Evolutionary conservation across 2,797 vertebrate species (phyloP), one percentile per base, ranked within the genome.

Genomic region (Dicrostonyx torquatus): DNA sequence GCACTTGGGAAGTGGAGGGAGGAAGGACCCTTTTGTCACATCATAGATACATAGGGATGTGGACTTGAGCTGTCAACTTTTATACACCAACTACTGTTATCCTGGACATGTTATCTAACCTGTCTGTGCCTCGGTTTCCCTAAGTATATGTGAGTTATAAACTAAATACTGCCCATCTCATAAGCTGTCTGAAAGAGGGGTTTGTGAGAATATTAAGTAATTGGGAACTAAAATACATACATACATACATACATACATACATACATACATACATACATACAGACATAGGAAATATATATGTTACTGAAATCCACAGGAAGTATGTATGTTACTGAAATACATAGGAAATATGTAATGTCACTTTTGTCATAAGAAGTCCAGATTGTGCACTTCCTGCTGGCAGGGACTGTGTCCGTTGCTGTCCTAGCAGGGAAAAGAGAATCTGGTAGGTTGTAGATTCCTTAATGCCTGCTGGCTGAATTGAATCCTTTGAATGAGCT

Each of bases 41-140:
- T 60, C 58, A 91, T 84, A 66, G 53, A 0, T 88, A 20, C 31
- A 50, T 0, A 7, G 62, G 5, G 29, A 55, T 37, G 14, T 12
- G 3, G 79, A 77, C 40, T 8, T 76, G 70, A 48, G 20, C 45
- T 58, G 3, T 76, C 76, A 87, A 11, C 37, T 76, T 66, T 5
- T 5, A 72, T 6, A 22, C 20, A 20, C 8, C 55, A 82, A 75
- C 31, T 11, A 24, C 8, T 53, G 11, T 48, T 55, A 73, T 68
- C 37, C 73, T 6, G 1, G 29, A 26, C 7, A 31, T 70, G 45
- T 34, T 31, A 73, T 40, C 70, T 62, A 4, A 80, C 29, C 40
- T 48, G 73, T 72, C 89, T 77, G 55, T 78, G 87, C 48, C 53
- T 92, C 37, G 0, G 8, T 40, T 91, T 94, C 70, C 84, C 93